Percentiles rank a stretch among this genome's conserved stretches.
phyloP scores from a whole-genome alignment of 2,113 vertebrate species.

The Rhinichthys klamathensis region DNA sequence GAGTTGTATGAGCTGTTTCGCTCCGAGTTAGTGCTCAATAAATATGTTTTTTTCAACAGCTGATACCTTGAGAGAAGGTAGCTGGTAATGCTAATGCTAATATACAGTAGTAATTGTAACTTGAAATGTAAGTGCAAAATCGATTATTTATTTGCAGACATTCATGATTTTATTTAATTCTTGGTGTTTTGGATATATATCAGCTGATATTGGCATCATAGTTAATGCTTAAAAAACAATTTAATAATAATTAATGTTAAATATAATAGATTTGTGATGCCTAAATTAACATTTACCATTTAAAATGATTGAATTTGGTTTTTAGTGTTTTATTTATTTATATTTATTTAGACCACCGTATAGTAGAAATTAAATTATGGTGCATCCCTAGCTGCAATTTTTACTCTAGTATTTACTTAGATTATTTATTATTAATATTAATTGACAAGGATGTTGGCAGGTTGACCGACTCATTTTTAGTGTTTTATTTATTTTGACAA shows the following conservation, averaged over 20 bases:
- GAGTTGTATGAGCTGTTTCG: background rate
- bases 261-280: background rate
- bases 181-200: background rate
- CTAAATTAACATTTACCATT: background rate
- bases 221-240: background rate
- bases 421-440: too few relatives aligned
- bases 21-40: background rate
- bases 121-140: background rate
- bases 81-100: background rate
- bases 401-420: too few relatives aligned
- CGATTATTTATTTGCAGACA: background rate
- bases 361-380: background rate
- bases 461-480: too few relatives aligned
- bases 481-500: too few relatives aligned
- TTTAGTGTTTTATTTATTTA: background rate
- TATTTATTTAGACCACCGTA: background rate
- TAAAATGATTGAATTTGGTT: background rate
- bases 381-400: too few relatives aligned
- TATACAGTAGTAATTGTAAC: background rate
- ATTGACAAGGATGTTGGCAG: too few relatives aligned
- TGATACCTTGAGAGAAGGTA: background rate
- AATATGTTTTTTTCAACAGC: conserved; percentile 1
- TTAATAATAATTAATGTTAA: background rate
- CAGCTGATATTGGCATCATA: background rate
- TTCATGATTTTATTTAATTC: background rate